Conservation (phyloP, 2,113 vertebrate genomes). For the Heterotilapia buettikoferi region DNA sequence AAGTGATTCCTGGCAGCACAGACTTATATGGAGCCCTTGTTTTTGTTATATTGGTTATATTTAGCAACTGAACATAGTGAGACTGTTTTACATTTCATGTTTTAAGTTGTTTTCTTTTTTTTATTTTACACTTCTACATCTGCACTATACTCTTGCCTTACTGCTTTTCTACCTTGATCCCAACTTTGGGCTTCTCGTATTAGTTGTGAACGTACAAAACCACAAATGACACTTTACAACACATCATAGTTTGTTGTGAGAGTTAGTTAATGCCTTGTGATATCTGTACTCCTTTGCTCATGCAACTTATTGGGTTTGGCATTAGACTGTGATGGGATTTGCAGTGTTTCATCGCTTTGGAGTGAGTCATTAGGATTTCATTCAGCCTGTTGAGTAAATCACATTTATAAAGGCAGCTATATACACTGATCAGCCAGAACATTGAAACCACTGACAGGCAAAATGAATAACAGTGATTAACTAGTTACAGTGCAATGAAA, state of each 20-base stretch:
- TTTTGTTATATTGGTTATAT: background rate
- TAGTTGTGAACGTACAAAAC: background rate
- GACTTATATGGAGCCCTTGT: background rate
- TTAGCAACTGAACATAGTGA: background rate
- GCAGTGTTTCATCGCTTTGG: background rate
- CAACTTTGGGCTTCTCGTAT: background rate
- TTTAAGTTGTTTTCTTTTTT: background rate
- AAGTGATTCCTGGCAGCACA: conserved; percentile 16
- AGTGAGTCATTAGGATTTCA: background rate
- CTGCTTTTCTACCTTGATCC: background rate
- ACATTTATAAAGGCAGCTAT: background rate
- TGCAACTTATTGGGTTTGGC: background rate
- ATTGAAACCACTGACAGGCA: background rate
- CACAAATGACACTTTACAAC: background rate
- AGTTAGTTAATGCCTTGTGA: background rate
- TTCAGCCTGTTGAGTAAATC: background rate
- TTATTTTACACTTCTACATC: background rate
- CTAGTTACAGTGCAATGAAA: background rate
- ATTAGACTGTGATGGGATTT: background rate
- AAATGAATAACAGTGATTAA: background rate
- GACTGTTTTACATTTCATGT: background rate
- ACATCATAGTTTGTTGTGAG: background rate
- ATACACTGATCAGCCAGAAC: background rate
- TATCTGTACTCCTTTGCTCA: background rate
- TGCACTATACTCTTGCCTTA: background rate